Evolutionary conservation across 1,140 invertebrate species (phyloP).

Genomic region (Mercenaria mercenaria): DNA sequence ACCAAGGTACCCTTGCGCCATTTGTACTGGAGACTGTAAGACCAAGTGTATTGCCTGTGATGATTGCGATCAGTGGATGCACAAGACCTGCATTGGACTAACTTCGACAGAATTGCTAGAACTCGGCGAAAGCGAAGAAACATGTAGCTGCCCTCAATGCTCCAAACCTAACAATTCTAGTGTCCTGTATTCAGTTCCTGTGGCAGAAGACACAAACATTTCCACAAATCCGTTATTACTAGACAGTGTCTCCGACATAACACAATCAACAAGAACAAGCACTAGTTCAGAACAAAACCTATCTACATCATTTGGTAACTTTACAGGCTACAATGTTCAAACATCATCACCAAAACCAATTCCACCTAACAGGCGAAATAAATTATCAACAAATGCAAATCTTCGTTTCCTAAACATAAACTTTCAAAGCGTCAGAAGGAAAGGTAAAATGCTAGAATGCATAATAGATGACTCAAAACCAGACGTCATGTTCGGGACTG

Average conservation of each 20-base stretch:
- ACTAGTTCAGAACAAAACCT: background rate
- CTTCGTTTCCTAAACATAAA: background rate
- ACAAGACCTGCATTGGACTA: background rate
- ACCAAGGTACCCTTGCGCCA: conserved; percentile 37
- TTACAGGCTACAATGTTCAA: too few species aligned
- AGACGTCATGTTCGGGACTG: conserved; percentile 7
- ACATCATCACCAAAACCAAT: conserved; percentile 19
- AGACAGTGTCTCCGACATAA: background rate
- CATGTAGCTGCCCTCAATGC: background rate
- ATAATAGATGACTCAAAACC: background rate
- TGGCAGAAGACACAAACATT: background rate
- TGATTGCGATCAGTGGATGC: conserved; percentile 3
- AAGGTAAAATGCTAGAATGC: background rate
- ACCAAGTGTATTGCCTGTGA: background rate
- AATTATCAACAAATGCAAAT: background rate
- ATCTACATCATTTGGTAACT: too few species aligned
- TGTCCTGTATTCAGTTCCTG: background rate
- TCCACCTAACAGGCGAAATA: background rate
- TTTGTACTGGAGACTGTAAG: conserved; percentile 29
- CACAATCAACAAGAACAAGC: background rate
- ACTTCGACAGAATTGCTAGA: background rate
- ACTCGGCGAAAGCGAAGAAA: background rate
- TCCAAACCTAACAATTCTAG: background rate
- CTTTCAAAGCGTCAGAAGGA: conserved; percentile 1
- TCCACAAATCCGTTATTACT: background rate